Conservation (phyloP, 1,140 invertebrate genomes). For the Ephestia elutella region DNA sequence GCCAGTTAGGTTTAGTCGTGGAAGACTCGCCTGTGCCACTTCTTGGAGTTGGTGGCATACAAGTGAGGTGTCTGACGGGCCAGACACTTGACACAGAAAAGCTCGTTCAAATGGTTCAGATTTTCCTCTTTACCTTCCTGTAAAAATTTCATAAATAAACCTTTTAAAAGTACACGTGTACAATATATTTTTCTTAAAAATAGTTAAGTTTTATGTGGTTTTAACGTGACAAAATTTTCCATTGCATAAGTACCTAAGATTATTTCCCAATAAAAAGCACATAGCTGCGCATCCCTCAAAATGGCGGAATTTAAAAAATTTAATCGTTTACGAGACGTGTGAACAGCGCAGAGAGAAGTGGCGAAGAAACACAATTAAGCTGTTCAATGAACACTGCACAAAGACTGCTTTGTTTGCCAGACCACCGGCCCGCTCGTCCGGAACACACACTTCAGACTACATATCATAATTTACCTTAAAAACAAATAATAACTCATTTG, state of each 20-base stretch:
- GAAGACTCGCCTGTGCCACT: too few relatives aligned
- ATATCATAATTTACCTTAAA: constrained; percentile 22
- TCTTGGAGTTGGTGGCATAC: too few relatives aligned
- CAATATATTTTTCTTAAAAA: too few relatives aligned
- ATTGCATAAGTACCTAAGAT: not conserved
- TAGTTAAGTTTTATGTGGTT: not conserved
- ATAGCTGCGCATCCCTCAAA: not conserved
- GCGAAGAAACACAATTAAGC: constrained; percentile 63
- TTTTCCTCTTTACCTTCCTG: too few relatives aligned
- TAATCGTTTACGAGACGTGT: constrained; percentile 45
- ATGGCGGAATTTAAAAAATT: constrained; percentile 24
- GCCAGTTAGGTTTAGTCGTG: too few relatives aligned
- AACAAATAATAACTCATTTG: constrained; percentile 11
- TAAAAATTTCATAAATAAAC: too few relatives aligned
- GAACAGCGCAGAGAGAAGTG: constrained; percentile 36
- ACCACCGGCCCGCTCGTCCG: constrained; percentile 27
- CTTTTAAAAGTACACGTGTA: too few relatives aligned
- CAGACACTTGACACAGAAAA: too few relatives aligned
- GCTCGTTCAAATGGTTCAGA: too few relatives aligned
- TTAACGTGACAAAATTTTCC: not conserved
- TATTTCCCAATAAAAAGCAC: not conserved
- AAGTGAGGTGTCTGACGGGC: too few relatives aligned
- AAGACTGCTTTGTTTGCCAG: constrained; percentile 50
- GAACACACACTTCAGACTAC: constrained; percentile 32
- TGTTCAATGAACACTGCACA: constrained; percentile 61